Percentiles rank a stretch among this genome's conserved stretches.
phyloP scores from a whole-genome alignment of 2,113 vertebrate species.

The Nannobrachium achirus region DNA sequence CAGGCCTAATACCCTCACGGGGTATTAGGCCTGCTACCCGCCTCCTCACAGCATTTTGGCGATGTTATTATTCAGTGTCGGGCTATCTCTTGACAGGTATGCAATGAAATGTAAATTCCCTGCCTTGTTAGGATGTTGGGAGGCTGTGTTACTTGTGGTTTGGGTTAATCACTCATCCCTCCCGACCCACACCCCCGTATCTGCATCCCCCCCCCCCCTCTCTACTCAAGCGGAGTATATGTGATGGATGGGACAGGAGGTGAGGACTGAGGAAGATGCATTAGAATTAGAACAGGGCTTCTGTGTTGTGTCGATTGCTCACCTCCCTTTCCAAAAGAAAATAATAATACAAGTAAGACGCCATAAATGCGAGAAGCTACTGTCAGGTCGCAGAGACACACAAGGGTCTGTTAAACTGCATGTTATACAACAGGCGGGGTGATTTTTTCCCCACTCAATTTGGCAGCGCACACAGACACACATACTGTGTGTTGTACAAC shows the following conservation, averaged over 20 bases:
- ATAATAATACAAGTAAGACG: no score
- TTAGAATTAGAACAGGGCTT: conserved; percentile 39
- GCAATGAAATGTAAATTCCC: conserved; percentile 71
- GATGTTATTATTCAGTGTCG: conserved; percentile 66
- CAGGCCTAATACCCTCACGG: no score
- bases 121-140: conserved; percentile 71
- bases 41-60: conserved; percentile 42
- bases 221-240: conserved; percentile 28
- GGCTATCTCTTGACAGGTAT: conserved; percentile 70
- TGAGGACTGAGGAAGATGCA: conserved; percentile 49
- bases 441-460: no score
- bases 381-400: no score
- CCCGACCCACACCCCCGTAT: neutral
- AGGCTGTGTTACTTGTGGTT: conserved; percentile 64
- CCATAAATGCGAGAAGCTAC: no score
- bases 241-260: conserved; percentile 68
- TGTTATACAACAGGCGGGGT: no score
- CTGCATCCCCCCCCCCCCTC: conserved; percentile 32
- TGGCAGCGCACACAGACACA: no score
- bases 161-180: conserved; percentile 73
- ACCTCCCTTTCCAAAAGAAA: no score
- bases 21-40: conserved; percentile 22
- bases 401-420: no score
- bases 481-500: no score
- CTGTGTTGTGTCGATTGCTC: conserved; percentile 1